Percentiles rank a stretch among this genome's conserved stretches.
These are phyloP conservation scores for Zalophus californianus DNA, from an alignment of 2,797 vertebrate species.

Conservation along the genomic window DNA sequence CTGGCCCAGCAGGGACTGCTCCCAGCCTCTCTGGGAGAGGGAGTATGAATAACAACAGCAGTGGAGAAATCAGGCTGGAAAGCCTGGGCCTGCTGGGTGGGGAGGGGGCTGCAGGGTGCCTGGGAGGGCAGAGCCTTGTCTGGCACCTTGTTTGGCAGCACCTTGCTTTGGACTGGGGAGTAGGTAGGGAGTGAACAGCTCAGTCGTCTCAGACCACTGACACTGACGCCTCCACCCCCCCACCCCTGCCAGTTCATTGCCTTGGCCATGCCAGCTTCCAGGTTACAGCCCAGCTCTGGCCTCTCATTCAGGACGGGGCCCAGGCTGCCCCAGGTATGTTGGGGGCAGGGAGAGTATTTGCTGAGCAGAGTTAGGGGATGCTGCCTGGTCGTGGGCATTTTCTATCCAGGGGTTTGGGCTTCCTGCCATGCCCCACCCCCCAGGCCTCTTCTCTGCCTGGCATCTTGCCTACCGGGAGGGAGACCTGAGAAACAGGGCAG, in stretches of 20 bases:
- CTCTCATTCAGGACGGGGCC: not conserved
- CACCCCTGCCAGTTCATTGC: not conserved
- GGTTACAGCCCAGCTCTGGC: not conserved
- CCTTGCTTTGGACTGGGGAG: slow-evolving; percentile 2
- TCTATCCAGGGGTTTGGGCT: not conserved
- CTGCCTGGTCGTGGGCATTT: not conserved
- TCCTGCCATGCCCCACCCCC: not conserved
- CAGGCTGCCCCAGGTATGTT: not conserved
- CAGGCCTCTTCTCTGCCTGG: not conserved
- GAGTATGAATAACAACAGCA: slow-evolving; percentile 65
- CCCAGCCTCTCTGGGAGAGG: not conserved
- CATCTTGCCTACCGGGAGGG: not conserved
- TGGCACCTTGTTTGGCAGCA: slow-evolving; percentile 53
- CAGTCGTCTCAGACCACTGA: not conserved
- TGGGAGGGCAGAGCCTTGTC: not conserved
- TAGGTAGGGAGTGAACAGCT: not conserved
- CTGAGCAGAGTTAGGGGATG: not conserved
- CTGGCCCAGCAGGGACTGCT: slow-evolving; percentile 43
- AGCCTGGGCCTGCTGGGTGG: not conserved
- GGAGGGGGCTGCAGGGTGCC: slow-evolving; percentile 2
- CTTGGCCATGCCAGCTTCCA: not conserved
- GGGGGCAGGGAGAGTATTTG: not conserved
- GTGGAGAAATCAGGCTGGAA: slow-evolving; percentile 44
- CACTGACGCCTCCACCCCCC: not conserved
- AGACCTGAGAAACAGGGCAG: not conserved